phyloP scores from a whole-genome alignment of 2,113 vertebrate genomes.

The Syrmaticus mikado region DNA sequence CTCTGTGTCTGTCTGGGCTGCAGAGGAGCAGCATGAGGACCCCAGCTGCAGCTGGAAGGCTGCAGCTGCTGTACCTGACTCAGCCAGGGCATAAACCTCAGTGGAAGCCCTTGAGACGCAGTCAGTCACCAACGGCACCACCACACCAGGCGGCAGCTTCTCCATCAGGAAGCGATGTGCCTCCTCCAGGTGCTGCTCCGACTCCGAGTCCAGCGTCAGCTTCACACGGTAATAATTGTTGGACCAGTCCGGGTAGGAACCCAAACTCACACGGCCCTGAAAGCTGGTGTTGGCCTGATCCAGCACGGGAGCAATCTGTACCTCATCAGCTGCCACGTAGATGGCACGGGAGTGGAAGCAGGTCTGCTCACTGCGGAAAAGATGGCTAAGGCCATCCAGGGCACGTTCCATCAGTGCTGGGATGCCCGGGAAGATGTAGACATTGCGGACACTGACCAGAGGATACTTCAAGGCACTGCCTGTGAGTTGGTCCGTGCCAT shows the following conservation, averaged over 20 bases:
- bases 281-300: conserved; percentile 78
- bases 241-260: conserved; percentile 95
- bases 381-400: conserved; percentile 83
- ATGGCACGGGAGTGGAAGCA: conserved; percentile 84
- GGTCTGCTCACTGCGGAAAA: conserved; percentile 83
- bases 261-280: conserved; percentile 80
- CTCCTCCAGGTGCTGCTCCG: conserved; percentile 81
- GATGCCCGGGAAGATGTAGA: conserved; percentile 94
- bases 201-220: conserved; percentile 89
- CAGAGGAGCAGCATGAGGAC: accelerated
- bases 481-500: conserved; percentile 81
- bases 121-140: conserved; percentile 82
- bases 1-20: background rate
- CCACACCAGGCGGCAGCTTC: conserved; percentile 78
- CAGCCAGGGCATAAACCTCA: conserved; percentile 87
- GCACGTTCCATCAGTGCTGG: conserved; percentile 86
- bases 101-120: conserved; percentile 77
- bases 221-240: conserved; percentile 93
- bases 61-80: conserved; percentile 78
- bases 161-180: conserved; percentile 80
- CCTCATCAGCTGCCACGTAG: conserved; percentile 85
- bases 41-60: accelerated
- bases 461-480: conserved; percentile 84
- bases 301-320: conserved; percentile 79
- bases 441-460: conserved; percentile 91